Conservation (phyloP, 2,888 invertebrate species). For the Andrena minutula region DNA sequence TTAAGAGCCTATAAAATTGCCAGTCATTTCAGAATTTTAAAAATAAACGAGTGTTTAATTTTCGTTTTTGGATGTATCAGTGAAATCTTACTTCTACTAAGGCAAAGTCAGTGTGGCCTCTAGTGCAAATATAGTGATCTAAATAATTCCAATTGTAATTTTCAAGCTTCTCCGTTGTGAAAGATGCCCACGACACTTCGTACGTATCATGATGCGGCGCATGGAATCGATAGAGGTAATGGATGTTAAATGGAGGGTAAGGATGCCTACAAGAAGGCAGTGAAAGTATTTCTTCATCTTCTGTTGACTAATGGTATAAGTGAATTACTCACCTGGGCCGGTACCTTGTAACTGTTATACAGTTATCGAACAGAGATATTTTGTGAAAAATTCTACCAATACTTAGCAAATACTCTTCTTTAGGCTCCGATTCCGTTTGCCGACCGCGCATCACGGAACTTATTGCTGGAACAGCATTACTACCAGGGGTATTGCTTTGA, state of each 20-base stretch:
- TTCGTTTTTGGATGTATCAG: not conserved
- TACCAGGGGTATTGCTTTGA: slow-evolving; percentile 79
- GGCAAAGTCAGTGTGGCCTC: slow-evolving; percentile 96
- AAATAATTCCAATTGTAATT: slow-evolving; percentile 99
- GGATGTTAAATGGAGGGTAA: slow-evolving; percentile 96
- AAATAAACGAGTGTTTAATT: not conserved
- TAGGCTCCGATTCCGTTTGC: slow-evolving; percentile 85
- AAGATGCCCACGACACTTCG: slow-evolving; percentile 97
- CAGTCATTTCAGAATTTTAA: slow-evolving; percentile 5
- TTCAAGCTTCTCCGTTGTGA: slow-evolving; percentile 97
- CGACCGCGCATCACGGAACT: slow-evolving; percentile 83
- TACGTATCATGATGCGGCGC: slow-evolving; percentile 97
- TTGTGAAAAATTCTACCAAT: slow-evolving; percentile 98
- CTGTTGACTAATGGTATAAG: slow-evolving; percentile 18
- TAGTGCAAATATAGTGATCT: slow-evolving; percentile 98
- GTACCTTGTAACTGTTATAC: slow-evolving; percentile 97
- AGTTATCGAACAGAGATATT: slow-evolving; percentile 93
- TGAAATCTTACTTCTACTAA: slow-evolving; percentile 90
- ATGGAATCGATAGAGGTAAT: slow-evolving; percentile 96
- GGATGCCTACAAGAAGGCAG: slow-evolving; percentile 90
- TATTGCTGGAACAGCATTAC: slow-evolving; percentile 76
- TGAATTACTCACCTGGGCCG: slow-evolving; percentile 91
- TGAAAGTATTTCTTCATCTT: slow-evolving; percentile 10
- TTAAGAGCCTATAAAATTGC: slow-evolving; percentile 89
- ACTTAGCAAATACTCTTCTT: slow-evolving; percentile 94